These are phyloP conservation scores for Riparia riparia DNA, from an alignment of 2,113 vertebrate genomes.

Conservation along the genomic window DNA sequence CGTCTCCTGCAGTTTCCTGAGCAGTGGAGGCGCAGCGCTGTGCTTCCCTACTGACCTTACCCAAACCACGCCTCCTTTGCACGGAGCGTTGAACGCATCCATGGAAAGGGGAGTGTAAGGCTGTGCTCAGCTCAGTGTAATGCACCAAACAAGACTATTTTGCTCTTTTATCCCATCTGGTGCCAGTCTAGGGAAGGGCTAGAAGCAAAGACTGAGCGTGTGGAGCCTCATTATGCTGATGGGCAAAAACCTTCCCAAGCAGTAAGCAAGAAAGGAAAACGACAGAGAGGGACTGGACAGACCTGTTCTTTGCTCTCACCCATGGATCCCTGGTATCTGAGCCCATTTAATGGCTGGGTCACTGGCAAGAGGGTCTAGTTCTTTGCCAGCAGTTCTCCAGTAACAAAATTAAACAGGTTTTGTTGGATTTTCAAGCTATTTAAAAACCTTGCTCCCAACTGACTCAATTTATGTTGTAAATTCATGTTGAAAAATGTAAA, in stretches of 20 bases:
- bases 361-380: background rate
- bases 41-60: background rate
- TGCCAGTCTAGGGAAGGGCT: background rate
- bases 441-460: background rate
- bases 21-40: background rate
- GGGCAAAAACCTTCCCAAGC: background rate
- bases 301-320: background rate
- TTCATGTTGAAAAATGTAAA: background rate
- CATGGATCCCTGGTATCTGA: background rate
- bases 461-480: background rate
- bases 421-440: background rate
- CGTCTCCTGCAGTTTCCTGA: background rate
- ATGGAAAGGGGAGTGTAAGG: accelerated
- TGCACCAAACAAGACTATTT: background rate
- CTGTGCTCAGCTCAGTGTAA: background rate
- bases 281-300: accelerated
- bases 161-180: background rate
- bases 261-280: background rate
- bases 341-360: background rate
- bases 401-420: background rate
- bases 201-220: background rate
- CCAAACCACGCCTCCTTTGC: accelerated
- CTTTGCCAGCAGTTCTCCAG: background rate
- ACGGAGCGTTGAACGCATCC: accelerated
- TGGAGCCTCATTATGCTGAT: accelerated